Base-by-base conservation (phyloP, 53 echinoderm and acorn worm genomes). In the Actinopyga echinites region DNA sequence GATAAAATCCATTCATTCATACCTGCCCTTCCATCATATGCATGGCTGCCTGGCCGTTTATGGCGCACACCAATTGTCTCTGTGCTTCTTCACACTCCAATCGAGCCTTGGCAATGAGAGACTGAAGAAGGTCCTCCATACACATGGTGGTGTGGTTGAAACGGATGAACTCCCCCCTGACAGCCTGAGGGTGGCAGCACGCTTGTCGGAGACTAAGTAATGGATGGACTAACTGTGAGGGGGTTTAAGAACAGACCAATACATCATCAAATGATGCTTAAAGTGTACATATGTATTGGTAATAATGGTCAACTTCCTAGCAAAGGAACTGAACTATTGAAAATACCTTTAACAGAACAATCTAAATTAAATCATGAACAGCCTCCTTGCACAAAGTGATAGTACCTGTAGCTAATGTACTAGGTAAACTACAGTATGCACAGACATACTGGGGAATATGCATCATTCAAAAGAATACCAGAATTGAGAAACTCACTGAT, bases 151-250 rank as follows among this genome's bases (percentile, higher is more conserved):
- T 87, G 56, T 89, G 88, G 73, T 93, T 85, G 66, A 93, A 52
- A 30, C 88, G 83, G 52, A 93, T 57, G 82, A 99, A 99, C 81
- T 92, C 92, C 1, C 94, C 94, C 29, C 99, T 61, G 15, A 99
- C 99, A 0, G 94, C 93, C 80, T 95, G 99, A 20, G 99, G 94
- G 66, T 99, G 99, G 58, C 99, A 99, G 68, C 97, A 97, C 80
- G 97, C 97, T 55, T 96, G 97, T 5, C 97, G 88, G 2, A 96
- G 79, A 21, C 92, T 68, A 22, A 99, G 92, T 55, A 99, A 77
- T 0, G 94, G 94, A 55, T 69, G 74, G 61, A 99, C 86, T 69
- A 99, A 53, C 99, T 97, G 56, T 6, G 61, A 49, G 30, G 21
- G 38, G 56, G 28, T 1, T 37, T 25, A 9, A 74, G 8, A 75